Evolutionary conservation across 2,113 vertebrate species (phyloP).

Genomic region (Nothobranchius furzeri): DNA sequence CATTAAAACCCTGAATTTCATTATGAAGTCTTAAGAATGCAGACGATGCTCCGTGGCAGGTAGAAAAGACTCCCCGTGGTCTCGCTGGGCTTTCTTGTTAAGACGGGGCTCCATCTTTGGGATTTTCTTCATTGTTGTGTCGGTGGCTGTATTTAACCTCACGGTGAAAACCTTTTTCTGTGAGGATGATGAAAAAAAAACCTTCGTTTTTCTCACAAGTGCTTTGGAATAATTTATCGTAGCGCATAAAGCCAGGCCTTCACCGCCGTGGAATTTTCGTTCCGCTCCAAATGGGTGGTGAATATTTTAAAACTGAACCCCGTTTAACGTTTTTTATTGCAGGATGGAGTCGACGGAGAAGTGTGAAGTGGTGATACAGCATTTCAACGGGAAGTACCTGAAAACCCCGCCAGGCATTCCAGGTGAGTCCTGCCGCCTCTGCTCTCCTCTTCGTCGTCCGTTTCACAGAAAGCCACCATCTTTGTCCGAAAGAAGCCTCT

Average conservation of each 20-base stretch:
- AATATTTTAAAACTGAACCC: not conserved
- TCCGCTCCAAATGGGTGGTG: not conserved
- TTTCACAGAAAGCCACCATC: slow-evolving; percentile 28
- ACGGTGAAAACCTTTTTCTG: not conserved
- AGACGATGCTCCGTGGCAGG: slow-evolving; percentile 16
- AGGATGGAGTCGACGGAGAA: slow-evolving; percentile 80
- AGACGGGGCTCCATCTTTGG: no score
- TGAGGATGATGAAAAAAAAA: not conserved
- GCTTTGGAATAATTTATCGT: not conserved
- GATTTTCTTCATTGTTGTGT: no score
- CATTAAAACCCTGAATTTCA: slow-evolving; percentile 29
- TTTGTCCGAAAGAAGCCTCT: slow-evolving; percentile 27
- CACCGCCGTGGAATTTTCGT: not conserved
- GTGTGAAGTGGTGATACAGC: slow-evolving; percentile 77
- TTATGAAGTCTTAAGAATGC: slow-evolving; percentile 38
- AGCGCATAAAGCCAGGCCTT: not conserved
- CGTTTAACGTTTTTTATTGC: slow-evolving; percentile 19
- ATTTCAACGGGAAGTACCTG: slow-evolving; percentile 79
- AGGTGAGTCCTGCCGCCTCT: slow-evolving; percentile 59
- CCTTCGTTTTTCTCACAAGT: not conserved
- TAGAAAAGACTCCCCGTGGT: slow-evolving; percentile 4
- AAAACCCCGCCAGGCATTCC: slow-evolving; percentile 78
- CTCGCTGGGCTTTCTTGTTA: slow-evolving; percentile 17
- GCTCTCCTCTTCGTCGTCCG: slow-evolving; percentile 10
- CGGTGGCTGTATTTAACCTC: not conserved